Conservation (phyloP, 2,888 invertebrate species). For the Scaptomyza polygonia region DNA sequence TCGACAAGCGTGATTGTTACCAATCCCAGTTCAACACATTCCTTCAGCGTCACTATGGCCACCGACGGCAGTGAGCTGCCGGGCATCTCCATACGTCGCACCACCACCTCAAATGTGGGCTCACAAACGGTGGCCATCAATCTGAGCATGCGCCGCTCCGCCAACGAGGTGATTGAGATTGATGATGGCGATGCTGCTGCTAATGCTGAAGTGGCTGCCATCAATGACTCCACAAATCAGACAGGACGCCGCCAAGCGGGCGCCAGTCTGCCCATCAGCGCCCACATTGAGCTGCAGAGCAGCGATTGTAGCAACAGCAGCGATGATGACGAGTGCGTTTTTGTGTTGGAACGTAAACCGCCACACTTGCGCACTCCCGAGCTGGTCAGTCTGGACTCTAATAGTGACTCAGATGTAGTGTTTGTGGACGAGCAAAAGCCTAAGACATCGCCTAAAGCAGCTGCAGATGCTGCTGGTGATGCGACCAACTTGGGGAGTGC, state of each 20-base stretch:
- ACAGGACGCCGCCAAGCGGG: constrained; percentile 56
- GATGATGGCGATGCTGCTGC: constrained; percentile 74
- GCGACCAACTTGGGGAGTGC: constrained; percentile 4
- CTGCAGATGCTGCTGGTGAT: neutral
- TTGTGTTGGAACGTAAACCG: constrained; percentile 83
- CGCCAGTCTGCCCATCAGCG: constrained; percentile 68
- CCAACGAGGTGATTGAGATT: constrained; percentile 74
- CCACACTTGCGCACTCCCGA: constrained; percentile 84
- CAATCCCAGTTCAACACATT: constrained; percentile 73
- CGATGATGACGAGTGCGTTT: constrained; percentile 82
- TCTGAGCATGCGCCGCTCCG: constrained; percentile 82
- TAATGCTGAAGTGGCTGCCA: constrained; percentile 74
- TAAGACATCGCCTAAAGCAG: constrained; percentile 14
- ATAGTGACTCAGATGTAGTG: constrained; percentile 84
- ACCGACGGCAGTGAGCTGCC: constrained; percentile 75
- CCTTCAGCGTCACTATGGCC: constrained; percentile 75
- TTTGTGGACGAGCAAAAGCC: constrained; percentile 77
- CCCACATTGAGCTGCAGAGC: constrained; percentile 79
- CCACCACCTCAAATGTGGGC: constrained; percentile 66
- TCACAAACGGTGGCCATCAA: constrained; percentile 81
- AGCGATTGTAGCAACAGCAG: constrained; percentile 65
- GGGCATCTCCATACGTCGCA: constrained; percentile 70
- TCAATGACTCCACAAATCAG: constrained; percentile 48
- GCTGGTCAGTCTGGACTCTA: constrained; percentile 82
- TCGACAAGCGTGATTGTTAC: constrained; percentile 71